Evolutionary conservation across 2,113 vertebrate species (phyloP), one percentile per base, ranked within the genome.

Genomic region (Irena cyanogastra): DNA sequence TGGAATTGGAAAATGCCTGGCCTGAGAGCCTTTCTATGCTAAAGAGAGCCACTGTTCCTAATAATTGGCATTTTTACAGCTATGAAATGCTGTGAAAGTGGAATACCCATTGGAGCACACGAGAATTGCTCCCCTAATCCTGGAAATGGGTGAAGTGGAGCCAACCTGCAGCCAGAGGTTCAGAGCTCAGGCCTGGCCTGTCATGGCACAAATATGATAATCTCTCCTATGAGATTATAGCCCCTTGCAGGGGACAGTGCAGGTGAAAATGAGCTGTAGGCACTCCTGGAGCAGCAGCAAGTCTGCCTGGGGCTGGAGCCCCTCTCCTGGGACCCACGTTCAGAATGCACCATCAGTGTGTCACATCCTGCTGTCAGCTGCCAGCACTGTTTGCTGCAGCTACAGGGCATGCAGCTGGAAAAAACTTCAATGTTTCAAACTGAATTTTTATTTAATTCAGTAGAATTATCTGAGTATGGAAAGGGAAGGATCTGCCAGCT

Each of bases 151-250:
- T 11, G 26, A 80, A 70, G 61, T 26, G 47, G 77, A 89, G 28
- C 42, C 72, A 77, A 21, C n/a, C 57, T 52, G 41, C 63, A 33
- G 33, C 2, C 6, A 45, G 71, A 69, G 27, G 41, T 77, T 54
- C 0, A 0, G 80, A 77, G 45, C 63, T 83, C 70, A 21, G 72
- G 47, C 54, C 53, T 79, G 79, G 52, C 61, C 64, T 87, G 54
- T 53, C 37, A 1, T 24, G 47, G 26, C 65, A 63, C 9, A 3
- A 35, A 30, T 13, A 5, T 1, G 0, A 16, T 33, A 3, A 33
- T 70, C 35, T 71, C 24, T 66, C 71, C 27, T 71, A 56, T 63
- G 87, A 74, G 49, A 13, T 11, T 24, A 18, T 16, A 64, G 7
- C 64, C 27, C 7, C 37, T 90, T 84, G 41, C 56, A 69, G 76